These are phyloP conservation scores for Ylistrum balloti DNA, from an alignment of 1,140 invertebrate species.

Conservation along the genomic window DNA sequence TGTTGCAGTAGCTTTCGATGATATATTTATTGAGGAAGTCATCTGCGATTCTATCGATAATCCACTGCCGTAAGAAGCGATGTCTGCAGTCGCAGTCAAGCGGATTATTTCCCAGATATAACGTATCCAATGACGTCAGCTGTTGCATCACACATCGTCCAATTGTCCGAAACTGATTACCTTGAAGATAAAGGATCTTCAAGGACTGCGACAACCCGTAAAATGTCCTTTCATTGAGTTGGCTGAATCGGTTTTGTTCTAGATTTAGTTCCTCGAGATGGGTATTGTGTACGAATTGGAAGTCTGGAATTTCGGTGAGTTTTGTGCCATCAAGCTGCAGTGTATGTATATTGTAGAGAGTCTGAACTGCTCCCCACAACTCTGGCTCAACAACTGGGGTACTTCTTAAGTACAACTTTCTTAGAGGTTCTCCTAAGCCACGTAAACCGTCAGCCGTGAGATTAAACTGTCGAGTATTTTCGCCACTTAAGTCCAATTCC, in stretches of 20 bases:
- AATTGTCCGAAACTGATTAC: constrained; percentile 51
- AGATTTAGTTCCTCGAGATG: constrained; percentile 55
- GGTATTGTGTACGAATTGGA: constrained; percentile 55
- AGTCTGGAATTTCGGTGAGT: constrained; percentile 55
- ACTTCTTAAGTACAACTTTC: constrained; percentile 51
- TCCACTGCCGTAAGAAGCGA: constrained; percentile 53
- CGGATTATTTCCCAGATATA: constrained; percentile 55
- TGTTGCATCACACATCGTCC: constrained; percentile 53
- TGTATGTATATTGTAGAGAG: constrained; percentile 49
- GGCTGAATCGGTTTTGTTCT: constrained; percentile 53
- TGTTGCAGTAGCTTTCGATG: constrained; percentile 52
- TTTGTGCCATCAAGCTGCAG: constrained; percentile 55
- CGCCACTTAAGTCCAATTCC: constrained; percentile 56
- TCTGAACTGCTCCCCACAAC: constrained; percentile 55
- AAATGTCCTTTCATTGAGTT: constrained; percentile 48
- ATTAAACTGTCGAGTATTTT: constrained; percentile 49
- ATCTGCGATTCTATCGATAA: constrained; percentile 44
- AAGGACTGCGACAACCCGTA: constrained; percentile 51
- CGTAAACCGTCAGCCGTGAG: constrained; percentile 46
- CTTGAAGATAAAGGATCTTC: constrained; percentile 51
- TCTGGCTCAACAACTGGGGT: constrained; percentile 46
- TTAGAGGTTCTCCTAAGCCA: constrained; percentile 51
- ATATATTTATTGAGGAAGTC: constrained; percentile 49
- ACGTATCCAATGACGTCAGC: constrained; percentile 48
- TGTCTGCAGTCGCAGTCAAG: constrained; percentile 55